These are phyloP conservation scores for Macrobrachium rosenbergii DNA, from an alignment of 1,140 invertebrate species.

Conservation along the genomic window DNA sequence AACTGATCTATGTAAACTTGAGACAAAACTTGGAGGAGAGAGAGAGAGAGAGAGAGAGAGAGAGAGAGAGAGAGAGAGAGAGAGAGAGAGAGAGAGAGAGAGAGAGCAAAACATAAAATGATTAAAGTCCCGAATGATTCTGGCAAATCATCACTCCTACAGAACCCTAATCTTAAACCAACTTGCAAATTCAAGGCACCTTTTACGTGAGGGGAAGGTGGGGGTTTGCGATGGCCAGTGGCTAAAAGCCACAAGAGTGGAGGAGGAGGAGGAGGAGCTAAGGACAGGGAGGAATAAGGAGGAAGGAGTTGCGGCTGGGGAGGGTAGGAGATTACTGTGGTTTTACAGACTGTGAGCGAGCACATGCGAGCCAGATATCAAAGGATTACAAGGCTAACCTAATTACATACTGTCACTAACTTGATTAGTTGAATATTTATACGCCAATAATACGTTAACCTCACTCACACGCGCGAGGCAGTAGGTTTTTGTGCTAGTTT, in stretches of 20 bases:
- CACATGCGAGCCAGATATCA: slow-evolving; percentile 54
- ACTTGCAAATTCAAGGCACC: neutral
- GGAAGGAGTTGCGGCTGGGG: neutral
- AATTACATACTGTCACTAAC: slow-evolving; percentile 58
- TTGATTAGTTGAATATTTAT: slow-evolving; percentile 58
- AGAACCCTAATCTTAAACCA: no score
- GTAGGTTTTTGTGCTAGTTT: neutral
- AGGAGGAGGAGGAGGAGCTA: neutral
- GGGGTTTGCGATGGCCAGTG: no score
- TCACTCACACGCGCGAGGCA: neutral
- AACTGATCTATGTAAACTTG: no score
- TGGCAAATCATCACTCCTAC: no score
- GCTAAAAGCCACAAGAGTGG: no score
- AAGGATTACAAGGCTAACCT: slow-evolving; percentile 47
- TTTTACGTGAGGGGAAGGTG: neutral
- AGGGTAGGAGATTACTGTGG: neutral
- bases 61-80: no score
- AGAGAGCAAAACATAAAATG: neutral
- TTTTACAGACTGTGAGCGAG: neutral
- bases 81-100: no score
- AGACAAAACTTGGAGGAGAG: no score
- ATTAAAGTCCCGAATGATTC: neutral
- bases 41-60: no score
- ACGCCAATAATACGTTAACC: slow-evolving; percentile 20
- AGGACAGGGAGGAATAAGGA: neutral